Conservation (phyloP, 2,888 invertebrate species). For the Idaea straminata region DNA sequence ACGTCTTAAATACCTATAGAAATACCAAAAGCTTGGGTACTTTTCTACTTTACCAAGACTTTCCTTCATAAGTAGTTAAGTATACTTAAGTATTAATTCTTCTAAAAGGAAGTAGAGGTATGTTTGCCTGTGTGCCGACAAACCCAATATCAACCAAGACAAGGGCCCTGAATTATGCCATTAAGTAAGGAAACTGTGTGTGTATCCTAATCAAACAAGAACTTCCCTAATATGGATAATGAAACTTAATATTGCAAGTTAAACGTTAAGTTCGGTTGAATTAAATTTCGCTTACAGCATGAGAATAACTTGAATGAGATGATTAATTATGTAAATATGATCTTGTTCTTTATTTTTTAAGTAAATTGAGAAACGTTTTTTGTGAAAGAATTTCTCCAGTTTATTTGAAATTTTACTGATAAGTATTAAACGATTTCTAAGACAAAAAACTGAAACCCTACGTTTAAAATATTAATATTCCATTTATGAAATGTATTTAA, state of each 20-base stretch:
- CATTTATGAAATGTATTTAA: background rate
- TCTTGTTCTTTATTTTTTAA: too few relatives aligned
- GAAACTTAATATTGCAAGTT: background rate
- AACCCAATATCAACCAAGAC: constrained; percentile 1
- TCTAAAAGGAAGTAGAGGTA: background rate
- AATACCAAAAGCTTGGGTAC: background rate
- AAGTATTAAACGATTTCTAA: too few relatives aligned
- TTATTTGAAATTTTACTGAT: too few relatives aligned
- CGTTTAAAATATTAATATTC: constrained; percentile 1
- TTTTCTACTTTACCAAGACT: background rate
- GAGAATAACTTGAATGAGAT: too few relatives aligned
- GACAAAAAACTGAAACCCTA: background rate
- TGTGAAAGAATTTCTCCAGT: too few relatives aligned
- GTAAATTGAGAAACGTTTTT: too few relatives aligned
- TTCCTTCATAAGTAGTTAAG: background rate
- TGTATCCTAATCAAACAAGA: constrained; percentile 10
- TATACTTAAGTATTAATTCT: background rate
- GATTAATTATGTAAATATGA: too few relatives aligned
- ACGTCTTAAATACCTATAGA: too few relatives aligned
- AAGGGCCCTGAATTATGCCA: constrained; percentile 7
- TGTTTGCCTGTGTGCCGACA: background rate
- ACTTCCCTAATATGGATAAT: background rate
- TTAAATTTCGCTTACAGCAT: background rate
- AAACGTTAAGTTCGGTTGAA: background rate
- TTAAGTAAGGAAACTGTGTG: constrained; percentile 7